These are phyloP conservation scores for Styela plicata DNA, from an alignment of 23 tunicate species.

Conservation along the genomic window DNA sequence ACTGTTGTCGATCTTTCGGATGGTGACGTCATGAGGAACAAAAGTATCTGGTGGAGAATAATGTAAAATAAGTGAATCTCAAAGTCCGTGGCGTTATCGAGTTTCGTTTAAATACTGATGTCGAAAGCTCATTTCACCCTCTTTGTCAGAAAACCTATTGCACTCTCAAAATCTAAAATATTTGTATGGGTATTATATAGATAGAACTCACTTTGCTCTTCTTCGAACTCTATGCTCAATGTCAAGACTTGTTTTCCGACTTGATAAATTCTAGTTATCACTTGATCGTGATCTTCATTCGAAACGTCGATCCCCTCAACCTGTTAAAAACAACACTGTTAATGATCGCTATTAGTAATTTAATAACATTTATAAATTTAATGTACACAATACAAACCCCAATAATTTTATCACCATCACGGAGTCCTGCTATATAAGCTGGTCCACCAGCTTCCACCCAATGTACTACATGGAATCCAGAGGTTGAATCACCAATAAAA, in stretches of 20 bases:
- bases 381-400: constrained; percentile 51
- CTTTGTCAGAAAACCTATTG: too few species aligned
- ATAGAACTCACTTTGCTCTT: constrained; percentile 36
- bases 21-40: constrained; percentile 70
- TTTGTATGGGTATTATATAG: too few species aligned
- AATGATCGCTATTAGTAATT: background rate
- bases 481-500: constrained; percentile 40
- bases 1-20: constrained; percentile 48
- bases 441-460: constrained; percentile 96
- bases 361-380: too few species aligned
- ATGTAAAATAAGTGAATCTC: too few species aligned
- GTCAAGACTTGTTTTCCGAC: constrained; percentile 38
- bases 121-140: too few species aligned
- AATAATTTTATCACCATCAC: constrained; percentile 91
- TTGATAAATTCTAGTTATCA: constrained; percentile 49
- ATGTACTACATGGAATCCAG: constrained; percentile 81
- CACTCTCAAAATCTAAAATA: too few species aligned
- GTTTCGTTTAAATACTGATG: too few species aligned
- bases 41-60: constrained; percentile 33
- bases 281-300: constrained; percentile 81
- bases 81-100: background rate
- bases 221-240: constrained; percentile 50
- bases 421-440: constrained; percentile 76
- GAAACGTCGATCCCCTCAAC: constrained; percentile 72
- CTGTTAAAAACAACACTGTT: background rate